Evolutionary conservation across 2,113 vertebrate species (phyloP).

Genomic region (Pangasianodon gigas): DNA sequence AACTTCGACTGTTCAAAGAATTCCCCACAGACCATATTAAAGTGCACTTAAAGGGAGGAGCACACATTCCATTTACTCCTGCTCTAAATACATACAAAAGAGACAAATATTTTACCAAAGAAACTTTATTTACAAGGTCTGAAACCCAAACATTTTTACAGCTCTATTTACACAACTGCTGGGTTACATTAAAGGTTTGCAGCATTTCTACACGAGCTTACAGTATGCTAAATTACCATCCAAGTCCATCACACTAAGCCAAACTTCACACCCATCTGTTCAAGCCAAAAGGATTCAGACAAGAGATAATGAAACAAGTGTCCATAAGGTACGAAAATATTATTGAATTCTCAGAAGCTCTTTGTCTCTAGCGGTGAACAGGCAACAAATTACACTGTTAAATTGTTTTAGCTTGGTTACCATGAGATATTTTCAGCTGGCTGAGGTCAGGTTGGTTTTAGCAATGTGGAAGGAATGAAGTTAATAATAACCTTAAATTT

Average conservation of each 20-base stretch:
- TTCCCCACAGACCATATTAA: background rate
- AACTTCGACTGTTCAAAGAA: background rate
- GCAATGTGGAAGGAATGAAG: background rate
- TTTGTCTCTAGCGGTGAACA: background rate
- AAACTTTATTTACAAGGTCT: constrained; percentile 45
- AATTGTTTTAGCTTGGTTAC: background rate
- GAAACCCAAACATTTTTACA: constrained; percentile 44
- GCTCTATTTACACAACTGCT: constrained; percentile 38
- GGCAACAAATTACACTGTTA: background rate
- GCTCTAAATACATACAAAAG: background rate
- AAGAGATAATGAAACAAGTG: background rate
- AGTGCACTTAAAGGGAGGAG: background rate
- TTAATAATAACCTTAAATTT: background rate
- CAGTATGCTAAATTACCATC: background rate
- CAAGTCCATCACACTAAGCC: background rate
- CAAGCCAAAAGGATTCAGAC: background rate
- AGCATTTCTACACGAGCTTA: background rate
- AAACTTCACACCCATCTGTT: background rate
- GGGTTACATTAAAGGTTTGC: background rate
- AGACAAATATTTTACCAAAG: background rate
- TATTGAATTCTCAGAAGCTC: background rate
- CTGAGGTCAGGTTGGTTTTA: background rate
- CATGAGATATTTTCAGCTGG: background rate
- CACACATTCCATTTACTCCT: background rate
- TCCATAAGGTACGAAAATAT: background rate